phyloP scores from a whole-genome alignment of 2,888 invertebrate species.

The Lycaena phlaeas region DNA sequence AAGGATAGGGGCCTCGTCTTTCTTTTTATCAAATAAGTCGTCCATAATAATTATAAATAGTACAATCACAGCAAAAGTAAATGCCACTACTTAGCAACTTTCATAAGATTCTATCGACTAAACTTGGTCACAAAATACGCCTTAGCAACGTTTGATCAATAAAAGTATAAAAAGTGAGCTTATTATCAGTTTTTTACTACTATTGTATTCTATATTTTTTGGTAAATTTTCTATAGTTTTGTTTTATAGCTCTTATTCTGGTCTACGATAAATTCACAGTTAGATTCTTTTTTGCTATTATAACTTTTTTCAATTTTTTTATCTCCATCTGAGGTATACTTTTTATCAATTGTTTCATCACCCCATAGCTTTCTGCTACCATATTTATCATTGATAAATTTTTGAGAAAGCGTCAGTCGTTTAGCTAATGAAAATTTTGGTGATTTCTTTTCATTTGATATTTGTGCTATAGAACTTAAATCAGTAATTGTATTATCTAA shows the following conservation, averaged over 20 bases:
- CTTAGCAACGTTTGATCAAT: conserved; percentile 4
- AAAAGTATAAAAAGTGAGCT: background rate
- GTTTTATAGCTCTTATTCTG: conserved; percentile 1
- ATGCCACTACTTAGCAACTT: conserved; percentile 3
- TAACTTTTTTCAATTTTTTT: conserved; percentile 47
- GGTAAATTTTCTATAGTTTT: background rate
- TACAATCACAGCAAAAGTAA: conserved; percentile 8
- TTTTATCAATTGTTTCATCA: conserved; percentile 49
- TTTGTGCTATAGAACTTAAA: conserved; percentile 64
- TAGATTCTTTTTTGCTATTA: conserved; percentile 20
- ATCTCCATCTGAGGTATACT: conserved; percentile 39
- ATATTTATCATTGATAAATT: conserved; percentile 69
- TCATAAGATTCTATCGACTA: conserved; percentile 10
- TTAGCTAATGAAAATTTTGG: conserved; percentile 47
- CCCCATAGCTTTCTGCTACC: conserved; percentile 64
- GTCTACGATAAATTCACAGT: conserved; percentile 24
- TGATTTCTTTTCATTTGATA: conserved; percentile 52
- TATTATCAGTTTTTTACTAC: background rate
- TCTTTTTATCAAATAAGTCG: conserved; percentile 88
- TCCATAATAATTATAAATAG: conserved; percentile 76
- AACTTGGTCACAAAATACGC: conserved; percentile 4
- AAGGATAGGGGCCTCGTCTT: conserved; percentile 86
- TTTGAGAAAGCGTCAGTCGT: conserved; percentile 62
- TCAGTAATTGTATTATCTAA: conserved; percentile 59
- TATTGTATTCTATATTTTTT: background rate